These are phyloP conservation scores for Drosophila melanica DNA, from an alignment of 1,140 invertebrate species.

Conservation along the genomic window DNA sequence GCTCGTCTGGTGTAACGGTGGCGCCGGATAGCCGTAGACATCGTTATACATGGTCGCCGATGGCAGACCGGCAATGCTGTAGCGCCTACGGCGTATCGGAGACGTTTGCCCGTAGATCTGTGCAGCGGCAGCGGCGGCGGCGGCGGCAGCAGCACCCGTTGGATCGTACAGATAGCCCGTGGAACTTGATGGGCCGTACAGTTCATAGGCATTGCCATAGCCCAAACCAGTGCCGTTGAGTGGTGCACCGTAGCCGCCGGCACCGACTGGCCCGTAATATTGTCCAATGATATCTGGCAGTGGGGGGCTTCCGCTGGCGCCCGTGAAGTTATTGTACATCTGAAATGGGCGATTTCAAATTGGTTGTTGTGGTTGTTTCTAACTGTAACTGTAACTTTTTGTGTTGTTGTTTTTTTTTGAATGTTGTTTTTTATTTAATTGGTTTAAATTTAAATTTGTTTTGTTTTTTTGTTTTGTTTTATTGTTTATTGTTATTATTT, in stretches of 20 bases:
- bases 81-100: slow-evolving; percentile 78
- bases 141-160: slow-evolving; percentile 48
- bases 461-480: not conserved
- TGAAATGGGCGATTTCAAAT: slow-evolving; percentile 84
- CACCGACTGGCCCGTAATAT: slow-evolving; percentile 63
- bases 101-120: slow-evolving; percentile 64
- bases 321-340: slow-evolving; percentile 83
- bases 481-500: slow-evolving; percentile 10
- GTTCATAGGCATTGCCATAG: slow-evolving; percentile 59
- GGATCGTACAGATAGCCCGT: slow-evolving; percentile 52
- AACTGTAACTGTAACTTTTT: slow-evolving; percentile 62
- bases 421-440: slow-evolving; percentile 30
- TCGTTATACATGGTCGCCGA: slow-evolving; percentile 83
- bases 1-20: slow-evolving; percentile 77
- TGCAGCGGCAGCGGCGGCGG: slow-evolving; percentile 57
- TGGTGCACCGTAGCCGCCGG: slow-evolving; percentile 25
- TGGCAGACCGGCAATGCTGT: slow-evolving; percentile 82
- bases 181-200: slow-evolving; percentile 63
- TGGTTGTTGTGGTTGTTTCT: slow-evolving; percentile 62
- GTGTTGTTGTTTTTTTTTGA: slow-evolving; percentile 51
- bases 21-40: slow-evolving; percentile 76
- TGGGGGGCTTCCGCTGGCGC: slow-evolving; percentile 76
- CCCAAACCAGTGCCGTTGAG: slow-evolving; percentile 44
- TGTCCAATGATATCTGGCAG: slow-evolving; percentile 83
- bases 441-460: slow-evolving; percentile 16